Evolutionary conservation across 2,888 invertebrate genomes (phyloP).

Genomic region (Clunio marinus): DNA sequence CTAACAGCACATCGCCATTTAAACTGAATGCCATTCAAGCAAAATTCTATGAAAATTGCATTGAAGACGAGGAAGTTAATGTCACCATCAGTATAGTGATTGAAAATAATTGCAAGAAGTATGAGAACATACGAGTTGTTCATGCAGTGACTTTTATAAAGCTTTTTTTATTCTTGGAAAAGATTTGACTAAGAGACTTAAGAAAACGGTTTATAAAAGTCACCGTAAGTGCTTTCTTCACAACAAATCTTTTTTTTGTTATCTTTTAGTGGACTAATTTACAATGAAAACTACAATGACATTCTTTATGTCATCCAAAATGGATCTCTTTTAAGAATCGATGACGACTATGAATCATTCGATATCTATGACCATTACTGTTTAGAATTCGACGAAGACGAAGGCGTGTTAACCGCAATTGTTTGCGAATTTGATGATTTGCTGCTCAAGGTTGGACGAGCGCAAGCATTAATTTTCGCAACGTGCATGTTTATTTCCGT

Average conservation of each 20-base stretch:
- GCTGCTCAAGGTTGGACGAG: slow-evolving; percentile 44
- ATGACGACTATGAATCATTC: slow-evolving; percentile 45
- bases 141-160: neutral
- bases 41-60: slow-evolving; percentile 49
- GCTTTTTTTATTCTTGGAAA: neutral
- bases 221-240: neutral
- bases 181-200: neutral
- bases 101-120: slow-evolving; percentile 41
- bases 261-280: slow-evolving; percentile 23
- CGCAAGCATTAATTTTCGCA: slow-evolving; percentile 45
- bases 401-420: slow-evolving; percentile 47
- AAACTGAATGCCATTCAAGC: slow-evolving; percentile 45
- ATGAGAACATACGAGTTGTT: neutral
- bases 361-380: slow-evolving; percentile 47
- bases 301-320: slow-evolving; percentile 48
- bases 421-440: slow-evolving; percentile 44
- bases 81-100: slow-evolving; percentile 45
- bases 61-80: slow-evolving; percentile 47
- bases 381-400: slow-evolving; percentile 46
- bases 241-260: neutral
- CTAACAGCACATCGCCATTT: slow-evolving; percentile 39
- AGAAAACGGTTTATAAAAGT: no score
- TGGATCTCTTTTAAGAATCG: slow-evolving; percentile 48
- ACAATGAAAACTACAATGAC: slow-evolving; percentile 44
- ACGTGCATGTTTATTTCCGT: slow-evolving; percentile 49